Evolutionary conservation across 2,113 vertebrate species (phyloP).

Genomic region (Aegithalos caudatus): DNA sequence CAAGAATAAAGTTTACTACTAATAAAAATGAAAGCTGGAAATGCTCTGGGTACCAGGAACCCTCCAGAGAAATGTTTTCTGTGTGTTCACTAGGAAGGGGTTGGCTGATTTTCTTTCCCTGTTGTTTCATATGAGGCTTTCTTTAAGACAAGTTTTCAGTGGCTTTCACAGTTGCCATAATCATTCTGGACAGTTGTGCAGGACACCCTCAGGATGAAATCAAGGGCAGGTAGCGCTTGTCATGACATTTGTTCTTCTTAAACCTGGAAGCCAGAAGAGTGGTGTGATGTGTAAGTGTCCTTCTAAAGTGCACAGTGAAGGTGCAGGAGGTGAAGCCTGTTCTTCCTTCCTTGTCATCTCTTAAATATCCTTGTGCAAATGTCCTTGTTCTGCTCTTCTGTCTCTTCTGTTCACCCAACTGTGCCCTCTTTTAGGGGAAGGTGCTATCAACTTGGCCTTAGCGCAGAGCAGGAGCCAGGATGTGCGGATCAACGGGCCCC

Average conservation of each 20-base stretch:
- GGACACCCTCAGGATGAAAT: neutral
- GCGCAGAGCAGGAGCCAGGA: conserved; percentile 90
- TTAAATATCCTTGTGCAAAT: neutral
- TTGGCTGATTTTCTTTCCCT: neutral
- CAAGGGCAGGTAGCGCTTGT: neutral
- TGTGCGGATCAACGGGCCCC: conserved; percentile 91
- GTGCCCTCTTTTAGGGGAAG: conserved; percentile 81
- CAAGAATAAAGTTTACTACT: neutral
- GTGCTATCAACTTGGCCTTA: conserved; percentile 91
- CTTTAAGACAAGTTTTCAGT: neutral
- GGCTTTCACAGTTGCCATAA: neutral
- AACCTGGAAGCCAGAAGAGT: neutral
- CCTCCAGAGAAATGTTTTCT: neutral
- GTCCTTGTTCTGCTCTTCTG: neutral
- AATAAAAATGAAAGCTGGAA: neutral
- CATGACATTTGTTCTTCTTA: neutral
- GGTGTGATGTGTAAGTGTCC: neutral
- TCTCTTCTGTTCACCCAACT: neutral
- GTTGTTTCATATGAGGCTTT: neutral
- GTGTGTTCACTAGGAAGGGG: neutral
- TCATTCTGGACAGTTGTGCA: neutral
- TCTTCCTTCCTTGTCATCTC: neutral
- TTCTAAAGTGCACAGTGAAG: rapidly evolving
- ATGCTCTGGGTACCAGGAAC: neutral
- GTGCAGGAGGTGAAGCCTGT: neutral